Evolutionary conservation across 1,140 invertebrate species (phyloP), one percentile per base, ranked within the genome.

Genomic region (Cydia fagiglandana): DNA sequence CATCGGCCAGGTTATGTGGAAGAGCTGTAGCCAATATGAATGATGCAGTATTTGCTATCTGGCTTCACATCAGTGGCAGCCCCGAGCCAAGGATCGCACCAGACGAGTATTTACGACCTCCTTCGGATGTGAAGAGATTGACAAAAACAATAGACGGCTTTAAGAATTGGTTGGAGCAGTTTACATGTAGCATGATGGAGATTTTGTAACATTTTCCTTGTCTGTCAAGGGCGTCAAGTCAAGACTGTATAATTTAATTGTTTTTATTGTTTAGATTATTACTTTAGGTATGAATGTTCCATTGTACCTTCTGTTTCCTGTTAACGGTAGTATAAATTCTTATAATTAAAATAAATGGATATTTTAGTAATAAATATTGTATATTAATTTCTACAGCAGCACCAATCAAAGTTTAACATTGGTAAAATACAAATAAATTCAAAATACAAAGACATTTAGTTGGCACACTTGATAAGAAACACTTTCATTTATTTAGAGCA

Each of bases 31-130:
- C 89, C 15, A 88, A 85, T 74, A 77, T 82, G 5, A 82, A 90
- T 64, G 91, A 93, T 64, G 90, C 89, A 20, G 79, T 92, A 30
- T 89, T 92, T 56, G 86, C 90, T 24, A 89, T 93, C 73, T 93
- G 90, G 90, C 79, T 93, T 20, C 90, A 93, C 61, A 85, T 86
- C 0, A 84, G 86, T 74, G 86, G 89, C 13, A 83, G 82, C 70
- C 82, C 88, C 10, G 86, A 88, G 73, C 88, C 86, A 10, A 84
- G 88, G 77, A 83, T 88, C 28, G 88, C 87, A 2, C 91, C 89
- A 2, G 83, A 86, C 15, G 89, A 91, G 50, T 91, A 90, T 56
- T 80, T 93, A 4, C 78, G 86, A 64, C 85, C 88, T 28, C 89
- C 90, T 34, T 76, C 78, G 10, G 82, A 88, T 81, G 81, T 89